Conservation (phyloP, 1,140 invertebrate genomes). For the Sipha flava region DNA sequence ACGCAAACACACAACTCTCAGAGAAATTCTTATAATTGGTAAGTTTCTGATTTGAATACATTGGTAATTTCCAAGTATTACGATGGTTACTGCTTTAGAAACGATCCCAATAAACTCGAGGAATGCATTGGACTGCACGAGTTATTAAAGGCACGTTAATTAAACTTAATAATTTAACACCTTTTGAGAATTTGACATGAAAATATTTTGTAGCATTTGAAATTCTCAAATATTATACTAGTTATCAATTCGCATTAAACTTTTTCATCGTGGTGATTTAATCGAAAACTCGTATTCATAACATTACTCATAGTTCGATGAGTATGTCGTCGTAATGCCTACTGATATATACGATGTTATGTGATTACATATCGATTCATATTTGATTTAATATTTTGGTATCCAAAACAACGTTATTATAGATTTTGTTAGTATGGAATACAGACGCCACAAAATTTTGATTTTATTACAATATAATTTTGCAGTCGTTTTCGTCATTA, state of each 20-base stretch:
- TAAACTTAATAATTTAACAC: neutral
- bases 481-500: too few species aligned
- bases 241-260: neutral
- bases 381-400: too few species aligned
- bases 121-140: neutral
- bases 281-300: too few species aligned
- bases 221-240: neutral
- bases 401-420: too few species aligned
- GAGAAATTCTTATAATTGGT: neutral
- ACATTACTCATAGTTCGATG: too few species aligned
- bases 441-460: too few species aligned
- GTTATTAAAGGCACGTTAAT: neutral
- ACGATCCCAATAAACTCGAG: neutral
- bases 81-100: neutral
- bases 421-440: too few species aligned
- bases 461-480: too few species aligned
- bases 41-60: neutral
- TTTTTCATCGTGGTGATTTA: too few species aligned
- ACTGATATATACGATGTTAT: too few species aligned
- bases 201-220: neutral
- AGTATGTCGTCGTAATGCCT: too few species aligned
- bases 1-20: neutral
- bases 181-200: neutral
- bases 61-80: neutral
- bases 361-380: too few species aligned